Base-by-base conservation (phyloP, 2,888 invertebrate species). In the Epinotia nisella region DNA sequence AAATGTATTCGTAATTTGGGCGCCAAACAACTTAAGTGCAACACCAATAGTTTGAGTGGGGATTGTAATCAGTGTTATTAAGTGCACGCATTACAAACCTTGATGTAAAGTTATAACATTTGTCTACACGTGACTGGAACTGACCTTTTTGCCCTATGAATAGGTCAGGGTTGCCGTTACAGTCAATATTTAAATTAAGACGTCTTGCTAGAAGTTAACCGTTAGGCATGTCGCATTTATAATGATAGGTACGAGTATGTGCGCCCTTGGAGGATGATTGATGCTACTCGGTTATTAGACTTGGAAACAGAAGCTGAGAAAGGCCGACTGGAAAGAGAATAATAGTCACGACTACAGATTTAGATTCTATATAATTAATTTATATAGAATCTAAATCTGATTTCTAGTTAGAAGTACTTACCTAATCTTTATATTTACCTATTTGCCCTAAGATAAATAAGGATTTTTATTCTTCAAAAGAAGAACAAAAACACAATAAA, bases 11-110 rank as follows among this genome's bases (percentile, higher is more conserved):
- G 41, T 35, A 62, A 62, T 70, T 70, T 62, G 45, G 55, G 45
- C 45, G 24, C 9, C 35, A 61, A 49, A 17, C 39, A 55, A 66
- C 19, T 60, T 53, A 53, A 70, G n/a, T 66, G 24, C 41, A 29
- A 68, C 58, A 72, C 69, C 21, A 21, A 62, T 59, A 59, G 39
- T 62, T 71, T 76, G 64, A 76, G 76, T 73, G 73, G 17, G 73
- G 74, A 77, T 76, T 68, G 60, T 75, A 59, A 76, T 76, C 74
- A 19, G 67, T 70, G 70, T 77, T 77, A 77, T 75, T 74, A 72
- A 73, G 76, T 76, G 74, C 74, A 70, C 76, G 71, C 66, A 69
- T 49, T 59, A 71, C 65, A 71, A 68, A 71, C 76, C 76, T 76
- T 77, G 78, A 61, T 74, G 60, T 74, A 53, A 24, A 53, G 72